Percentiles rank a stretch among this genome's conserved stretches.
Conservation (phyloP, 2,888 invertebrate species). For the Dryomyza anilis region DNA sequence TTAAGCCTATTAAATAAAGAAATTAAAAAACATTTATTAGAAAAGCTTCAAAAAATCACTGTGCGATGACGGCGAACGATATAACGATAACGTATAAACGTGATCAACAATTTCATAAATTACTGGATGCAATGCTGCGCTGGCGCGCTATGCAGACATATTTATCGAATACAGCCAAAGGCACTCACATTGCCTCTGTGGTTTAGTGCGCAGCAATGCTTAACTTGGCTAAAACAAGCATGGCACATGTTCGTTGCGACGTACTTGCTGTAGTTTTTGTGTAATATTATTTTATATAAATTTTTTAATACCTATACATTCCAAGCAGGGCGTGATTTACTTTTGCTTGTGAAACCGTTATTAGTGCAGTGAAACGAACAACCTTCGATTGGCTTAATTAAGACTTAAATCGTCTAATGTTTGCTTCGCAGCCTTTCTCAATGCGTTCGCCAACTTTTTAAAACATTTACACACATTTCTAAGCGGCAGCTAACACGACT, state of each 20-base stretch:
- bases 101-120: constrained; percentile 11
- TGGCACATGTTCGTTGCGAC: background rate
- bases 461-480: no score
- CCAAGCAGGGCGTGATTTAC: constrained; percentile 2
- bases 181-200: background rate
- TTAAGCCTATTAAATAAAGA: no score
- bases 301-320: background rate
- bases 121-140: background rate
- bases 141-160: background rate
- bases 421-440: background rate
- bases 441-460: background rate
- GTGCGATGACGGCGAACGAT: background rate
- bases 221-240: background rate
- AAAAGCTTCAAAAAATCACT: no score
- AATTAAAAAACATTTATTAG: no score
- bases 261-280: background rate
- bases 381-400: no score
- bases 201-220: background rate
- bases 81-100: no score
- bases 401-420: no score
- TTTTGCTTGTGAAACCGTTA: constrained; percentile 3
- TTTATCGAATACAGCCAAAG: background rate
- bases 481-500: no score
- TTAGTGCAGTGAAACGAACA: background rate
- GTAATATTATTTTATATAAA: background rate